A percentile compares a stretch with the other conserved stretches of the same genome.
Evolutionary conservation across 1,140 invertebrate genomes (phyloP).

Genomic region (Halesus radiatus): DNA sequence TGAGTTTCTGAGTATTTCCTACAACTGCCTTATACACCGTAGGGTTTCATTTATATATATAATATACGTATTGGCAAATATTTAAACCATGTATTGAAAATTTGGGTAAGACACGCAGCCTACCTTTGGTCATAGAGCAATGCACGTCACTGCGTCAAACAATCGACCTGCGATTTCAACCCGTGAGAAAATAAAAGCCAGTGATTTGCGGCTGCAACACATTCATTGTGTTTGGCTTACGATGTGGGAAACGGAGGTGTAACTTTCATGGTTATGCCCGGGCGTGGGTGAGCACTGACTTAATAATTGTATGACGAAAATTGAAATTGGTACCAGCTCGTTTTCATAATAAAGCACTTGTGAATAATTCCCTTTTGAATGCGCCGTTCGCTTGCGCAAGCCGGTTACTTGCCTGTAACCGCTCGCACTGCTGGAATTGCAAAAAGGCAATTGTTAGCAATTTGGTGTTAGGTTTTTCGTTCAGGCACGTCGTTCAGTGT

Average conservation of each 20-base stretch:
- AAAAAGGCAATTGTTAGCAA: constrained; percentile 33
- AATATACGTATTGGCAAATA: no score
- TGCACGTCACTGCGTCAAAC: no score
- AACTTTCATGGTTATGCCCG: neutral
- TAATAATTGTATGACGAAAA: constrained; percentile 32
- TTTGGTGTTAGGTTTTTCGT: constrained; percentile 34
- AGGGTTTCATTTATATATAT: no score
- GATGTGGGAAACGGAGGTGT: constrained; percentile 26
- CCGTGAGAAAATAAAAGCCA: constrained; percentile 17
- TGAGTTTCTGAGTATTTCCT: no score
- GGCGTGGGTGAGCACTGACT: constrained; percentile 19
- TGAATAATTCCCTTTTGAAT: constrained; percentile 31
- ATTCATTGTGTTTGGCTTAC: constrained; percentile 10
- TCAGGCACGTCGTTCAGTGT: constrained; percentile 15
- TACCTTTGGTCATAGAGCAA: no score
- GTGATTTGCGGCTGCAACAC: constrained; percentile 18
- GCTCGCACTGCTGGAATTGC: constrained; percentile 8
- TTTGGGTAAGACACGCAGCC: no score
- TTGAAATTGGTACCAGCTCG: constrained; percentile 30
- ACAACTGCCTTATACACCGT: no score
- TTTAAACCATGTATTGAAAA: no score
- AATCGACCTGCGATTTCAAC: constrained; percentile 20
- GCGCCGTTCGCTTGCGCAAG: constrained; percentile 15
- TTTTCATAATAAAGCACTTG: constrained; percentile 29
- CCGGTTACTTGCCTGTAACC: no score